phyloP scores from a whole-genome alignment of 2,888 invertebrate genomes.

The Sphaerophoria taeniata region DNA sequence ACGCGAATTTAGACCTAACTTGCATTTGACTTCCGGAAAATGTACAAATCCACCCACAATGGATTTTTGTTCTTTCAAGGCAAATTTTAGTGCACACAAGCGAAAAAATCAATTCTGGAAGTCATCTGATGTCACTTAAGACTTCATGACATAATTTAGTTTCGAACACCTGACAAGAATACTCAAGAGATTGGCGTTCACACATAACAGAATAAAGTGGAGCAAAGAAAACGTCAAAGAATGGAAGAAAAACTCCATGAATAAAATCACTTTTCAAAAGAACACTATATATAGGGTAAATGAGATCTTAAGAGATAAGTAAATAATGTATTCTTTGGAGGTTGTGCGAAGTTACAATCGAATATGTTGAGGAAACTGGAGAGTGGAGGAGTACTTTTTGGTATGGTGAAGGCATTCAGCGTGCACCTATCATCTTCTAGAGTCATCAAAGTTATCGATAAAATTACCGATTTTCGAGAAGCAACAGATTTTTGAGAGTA shows the following conservation, averaged over 20 bases:
- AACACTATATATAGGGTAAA: constrained; percentile 14
- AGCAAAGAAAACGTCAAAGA: constrained; percentile 39
- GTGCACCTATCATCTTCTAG: constrained; percentile 5
- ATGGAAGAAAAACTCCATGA: neutral
- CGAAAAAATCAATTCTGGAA: constrained; percentile 30
- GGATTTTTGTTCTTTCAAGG: no score
- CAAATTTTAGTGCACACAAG: neutral
- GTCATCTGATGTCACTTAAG: constrained; percentile 36
- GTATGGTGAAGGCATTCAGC: neutral
- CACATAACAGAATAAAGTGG: constrained; percentile 43
- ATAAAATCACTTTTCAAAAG: constrained; percentile 10
- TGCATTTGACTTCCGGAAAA: constrained; percentile 34
- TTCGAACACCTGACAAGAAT: constrained; percentile 55
- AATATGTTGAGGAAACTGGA: neutral
- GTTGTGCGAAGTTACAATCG: neutral
- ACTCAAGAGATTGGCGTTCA: constrained; percentile 31
- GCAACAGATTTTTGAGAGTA: neutral
- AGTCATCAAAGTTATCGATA: constrained; percentile 5
- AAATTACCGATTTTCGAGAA: constrained; percentile 1
- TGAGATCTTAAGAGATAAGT: constrained; percentile 20
- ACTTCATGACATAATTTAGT: constrained; percentile 72
- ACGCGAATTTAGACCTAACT: constrained; percentile 15
- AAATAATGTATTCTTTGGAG: constrained; percentile 17
- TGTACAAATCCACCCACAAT: constrained; percentile 2
- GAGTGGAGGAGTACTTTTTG: neutral